Conservation (phyloP, 2,113 vertebrate genomes). For the Pitta sordida region DNA sequence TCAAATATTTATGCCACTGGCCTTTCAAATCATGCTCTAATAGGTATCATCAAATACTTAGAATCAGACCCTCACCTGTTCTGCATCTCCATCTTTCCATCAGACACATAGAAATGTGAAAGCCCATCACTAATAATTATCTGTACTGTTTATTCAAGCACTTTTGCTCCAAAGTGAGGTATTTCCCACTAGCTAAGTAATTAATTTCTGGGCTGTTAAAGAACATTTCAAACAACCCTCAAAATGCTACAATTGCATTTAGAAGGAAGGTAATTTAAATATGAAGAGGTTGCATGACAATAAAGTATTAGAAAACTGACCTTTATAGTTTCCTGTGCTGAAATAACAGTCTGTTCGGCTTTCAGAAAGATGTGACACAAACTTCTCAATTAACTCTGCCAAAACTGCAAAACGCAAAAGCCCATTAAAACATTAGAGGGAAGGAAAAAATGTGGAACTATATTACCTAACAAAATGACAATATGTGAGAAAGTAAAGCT, state of each 20-base stretch:
- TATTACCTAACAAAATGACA: neutral
- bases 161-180: neutral
- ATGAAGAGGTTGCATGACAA: neutral
- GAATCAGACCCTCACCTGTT: neutral
- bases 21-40: neutral
- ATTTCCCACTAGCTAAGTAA: neutral
- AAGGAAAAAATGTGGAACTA: neutral
- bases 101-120: neutral
- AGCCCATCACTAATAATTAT: neutral
- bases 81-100: neutral
- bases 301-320: conserved; percentile 71
- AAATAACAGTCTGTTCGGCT: conserved; percentile 79
- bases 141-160: neutral
- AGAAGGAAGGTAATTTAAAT: neutral
- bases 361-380: conserved; percentile 79
- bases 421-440: conserved; percentile 36
- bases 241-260: neutral
- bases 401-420: conserved; percentile 76
- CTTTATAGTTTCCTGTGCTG: conserved; percentile 73
- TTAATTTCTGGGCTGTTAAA: neutral
- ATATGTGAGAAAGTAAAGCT: neutral
- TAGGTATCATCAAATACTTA: neutral
- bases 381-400: conserved; percentile 85
- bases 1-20: neutral
- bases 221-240: neutral